A percentile compares a stretch with the other conserved stretches of the same genome.
These are phyloP conservation scores for Zaprionus davidi DNA, from an alignment of 1,140 invertebrate species.

Conservation along the genomic window DNA sequence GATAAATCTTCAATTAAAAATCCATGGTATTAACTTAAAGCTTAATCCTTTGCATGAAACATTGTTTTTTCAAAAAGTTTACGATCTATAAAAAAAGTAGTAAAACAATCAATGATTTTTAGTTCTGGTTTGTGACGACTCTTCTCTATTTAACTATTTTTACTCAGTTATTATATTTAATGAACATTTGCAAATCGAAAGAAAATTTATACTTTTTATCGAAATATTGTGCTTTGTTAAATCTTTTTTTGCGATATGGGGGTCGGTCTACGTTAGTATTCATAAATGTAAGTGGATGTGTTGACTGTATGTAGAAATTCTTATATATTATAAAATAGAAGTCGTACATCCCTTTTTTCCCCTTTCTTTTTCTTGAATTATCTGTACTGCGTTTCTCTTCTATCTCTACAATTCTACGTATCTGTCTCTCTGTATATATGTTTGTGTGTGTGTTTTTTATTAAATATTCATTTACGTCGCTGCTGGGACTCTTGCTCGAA, in stretches of 20 bases:
- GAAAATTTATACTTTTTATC: neutral
- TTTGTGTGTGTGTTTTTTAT: neutral
- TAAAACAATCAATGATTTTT: slow-evolving; percentile 21
- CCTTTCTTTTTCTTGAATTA: neutral
- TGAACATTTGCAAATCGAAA: neutral
- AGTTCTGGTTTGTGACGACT: neutral
- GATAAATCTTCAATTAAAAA: slow-evolving; percentile 49
- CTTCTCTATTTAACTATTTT: neutral
- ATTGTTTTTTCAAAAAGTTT: slow-evolving; percentile 18
- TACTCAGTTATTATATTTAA: neutral
- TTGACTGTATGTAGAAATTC: neutral
- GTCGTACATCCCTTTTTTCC: neutral
- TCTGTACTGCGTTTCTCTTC: neutral
- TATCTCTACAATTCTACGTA: neutral
- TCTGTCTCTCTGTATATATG: neutral
- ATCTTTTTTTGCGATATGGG: neutral
- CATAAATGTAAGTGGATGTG: neutral
- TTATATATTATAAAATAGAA: neutral
- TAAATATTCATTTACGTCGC: slow-evolving; percentile 4
- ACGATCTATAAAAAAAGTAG: neutral
- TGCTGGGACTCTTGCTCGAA: slow-evolving; percentile 74
- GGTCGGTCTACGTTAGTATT: neutral
- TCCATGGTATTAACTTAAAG: slow-evolving; percentile 31
- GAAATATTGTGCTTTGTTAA: neutral
- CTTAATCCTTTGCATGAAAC: slow-evolving; percentile 29